Evolutionary conservation across 2,888 invertebrate genomes (phyloP).

Genomic region (Acanthosepion lycidas): DNA sequence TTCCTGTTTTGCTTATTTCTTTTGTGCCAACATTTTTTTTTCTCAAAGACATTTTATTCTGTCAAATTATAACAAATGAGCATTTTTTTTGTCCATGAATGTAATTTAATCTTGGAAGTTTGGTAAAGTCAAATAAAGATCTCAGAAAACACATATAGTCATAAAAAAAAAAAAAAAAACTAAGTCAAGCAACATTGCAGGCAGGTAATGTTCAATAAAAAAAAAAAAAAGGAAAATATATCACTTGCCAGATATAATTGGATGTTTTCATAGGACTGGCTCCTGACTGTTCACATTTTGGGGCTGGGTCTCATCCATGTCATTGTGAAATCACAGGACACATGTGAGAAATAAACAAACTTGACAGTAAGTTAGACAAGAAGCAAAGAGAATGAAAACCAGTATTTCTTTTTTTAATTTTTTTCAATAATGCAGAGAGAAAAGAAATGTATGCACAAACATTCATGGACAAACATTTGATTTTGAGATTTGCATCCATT

Average conservation of each 20-base stretch:
- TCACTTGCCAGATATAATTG: not conserved
- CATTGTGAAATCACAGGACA: not conserved
- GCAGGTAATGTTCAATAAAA: not conserved
- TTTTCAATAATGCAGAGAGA: not conserved
- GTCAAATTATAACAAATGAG: not conserved
- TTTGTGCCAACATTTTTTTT: not conserved
- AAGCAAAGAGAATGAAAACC: not conserved
- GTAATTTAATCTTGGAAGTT: not conserved
- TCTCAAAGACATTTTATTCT: not conserved
- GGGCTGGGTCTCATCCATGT: not conserved
- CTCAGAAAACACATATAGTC: not conserved
- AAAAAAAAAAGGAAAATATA: not conserved
- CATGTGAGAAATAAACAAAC: not conserved
- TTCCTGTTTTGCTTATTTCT: not conserved
- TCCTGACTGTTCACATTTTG: not conserved
- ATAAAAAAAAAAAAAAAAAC: not conserved
- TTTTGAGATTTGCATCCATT: not conserved
- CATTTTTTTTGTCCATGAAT: not conserved
- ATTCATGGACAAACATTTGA: not conserved
- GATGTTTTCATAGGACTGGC: slow-evolving; percentile 4
- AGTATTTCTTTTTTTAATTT: not conserved
- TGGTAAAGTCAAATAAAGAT: too few species aligned
- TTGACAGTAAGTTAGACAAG: not conserved
- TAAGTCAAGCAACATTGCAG: not conserved
- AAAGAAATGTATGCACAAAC: not conserved